Percentiles rank a stretch among this genome's conserved stretches.
Conservation (phyloP, 2,888 invertebrate species). For the Mythimna lalbum region DNA sequence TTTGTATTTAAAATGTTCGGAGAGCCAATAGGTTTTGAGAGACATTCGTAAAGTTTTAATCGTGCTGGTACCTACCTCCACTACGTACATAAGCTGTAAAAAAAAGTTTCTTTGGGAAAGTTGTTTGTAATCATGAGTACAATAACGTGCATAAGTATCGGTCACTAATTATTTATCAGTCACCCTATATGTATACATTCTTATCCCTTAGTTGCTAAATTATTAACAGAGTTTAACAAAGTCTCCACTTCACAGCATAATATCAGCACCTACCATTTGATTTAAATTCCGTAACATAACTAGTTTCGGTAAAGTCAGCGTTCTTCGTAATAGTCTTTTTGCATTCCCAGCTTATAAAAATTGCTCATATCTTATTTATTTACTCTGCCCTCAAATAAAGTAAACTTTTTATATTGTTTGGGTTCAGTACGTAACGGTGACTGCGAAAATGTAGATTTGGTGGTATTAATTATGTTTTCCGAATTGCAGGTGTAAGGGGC, state of each 20-base stretch:
- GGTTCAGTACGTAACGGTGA: too few relatives aligned
- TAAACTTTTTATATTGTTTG: too few relatives aligned
- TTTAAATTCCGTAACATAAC: background rate
- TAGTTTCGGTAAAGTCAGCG: slow-evolving; percentile 5
- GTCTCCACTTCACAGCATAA: background rate
- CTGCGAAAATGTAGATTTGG: too few relatives aligned
- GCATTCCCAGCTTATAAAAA: slow-evolving; percentile 1
- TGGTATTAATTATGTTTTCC: too few relatives aligned
- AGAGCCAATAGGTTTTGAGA: background rate
- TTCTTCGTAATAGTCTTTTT: slow-evolving; percentile 1
- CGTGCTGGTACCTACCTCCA: background rate
- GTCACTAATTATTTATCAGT: too few relatives aligned
- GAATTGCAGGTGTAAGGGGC: too few relatives aligned
- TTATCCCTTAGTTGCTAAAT: background rate
- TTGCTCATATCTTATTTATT: background rate
- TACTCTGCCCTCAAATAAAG: background rate
- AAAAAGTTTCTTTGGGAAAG: too few relatives aligned
- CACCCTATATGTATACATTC: too few relatives aligned
- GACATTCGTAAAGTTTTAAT: background rate
- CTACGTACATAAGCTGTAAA: background rate
- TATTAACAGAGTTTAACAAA: background rate
- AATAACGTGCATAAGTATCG: too few relatives aligned
- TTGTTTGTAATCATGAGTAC: too few relatives aligned
- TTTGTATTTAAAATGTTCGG: slow-evolving; percentile 29
- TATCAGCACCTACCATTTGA: background rate